Evolutionary conservation across 92 coral and sea anemone species (phyloP), one percentile per base, ranked within the genome.

Genomic region (Paragorgia papillata): DNA sequence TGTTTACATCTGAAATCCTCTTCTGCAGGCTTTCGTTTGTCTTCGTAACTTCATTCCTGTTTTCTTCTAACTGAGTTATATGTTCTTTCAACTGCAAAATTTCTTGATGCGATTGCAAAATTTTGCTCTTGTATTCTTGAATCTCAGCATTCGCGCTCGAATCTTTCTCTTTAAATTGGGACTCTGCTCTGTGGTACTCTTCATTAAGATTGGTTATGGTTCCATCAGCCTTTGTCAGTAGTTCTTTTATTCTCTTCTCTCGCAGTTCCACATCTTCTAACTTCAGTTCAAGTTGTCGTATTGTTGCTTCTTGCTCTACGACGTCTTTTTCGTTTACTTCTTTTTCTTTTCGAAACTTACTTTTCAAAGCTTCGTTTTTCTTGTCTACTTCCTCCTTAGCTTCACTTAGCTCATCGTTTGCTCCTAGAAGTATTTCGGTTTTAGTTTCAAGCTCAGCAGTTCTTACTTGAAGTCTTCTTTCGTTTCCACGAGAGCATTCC

Each of bases 251-350:
- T 48, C 39, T 44, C 10, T 26, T 15, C 32, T 28, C 22, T 44
- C 54, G 75, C 8, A 0, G 32, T 22, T 55, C 64, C 18, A 25
- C 57, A 9, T 28, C 57, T 55, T 71, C 78, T 12, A 48, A 48
- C 64, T 29, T 71, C 34, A 54, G 19, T 71, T 71, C 50, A 53
- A 51, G 78, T 37, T 71, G 49, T 8, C 62, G 44, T 14, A 71
- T 55, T 18, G 64, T 55, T 53, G 64, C 64, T 3, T 32, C 48
- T 71, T 57, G 48, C 33, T 71, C 49, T 7, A 30, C 31, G 1
- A 30, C 27, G 2, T 55, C 64, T 17, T 71, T 57, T 9, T 20
- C 14, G 26, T 37, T 50, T 21, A 21, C 29, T 2, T 27, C 63
- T 21, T 33, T 50, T 54, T 70, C 77, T 7, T 70, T 33, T 18